These are phyloP conservation scores for Columbina picui DNA, from an alignment of 2,113 vertebrate species.

Conservation along the genomic window DNA sequence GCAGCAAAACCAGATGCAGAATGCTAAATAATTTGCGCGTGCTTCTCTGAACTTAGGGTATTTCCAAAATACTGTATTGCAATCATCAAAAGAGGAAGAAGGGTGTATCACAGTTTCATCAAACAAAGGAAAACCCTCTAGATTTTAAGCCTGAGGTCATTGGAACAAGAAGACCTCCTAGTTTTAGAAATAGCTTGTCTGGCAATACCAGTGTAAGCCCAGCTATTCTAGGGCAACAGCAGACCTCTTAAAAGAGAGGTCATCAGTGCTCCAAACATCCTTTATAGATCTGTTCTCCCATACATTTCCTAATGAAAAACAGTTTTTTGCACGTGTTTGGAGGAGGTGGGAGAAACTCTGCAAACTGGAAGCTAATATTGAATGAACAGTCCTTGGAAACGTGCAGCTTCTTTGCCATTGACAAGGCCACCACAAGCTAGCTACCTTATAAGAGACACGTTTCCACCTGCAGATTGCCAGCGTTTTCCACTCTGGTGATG, in stretches of 20 bases:
- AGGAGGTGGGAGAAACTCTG: neutral
- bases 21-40: neutral
- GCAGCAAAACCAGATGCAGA: neutral
- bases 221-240: rapidly evolving
- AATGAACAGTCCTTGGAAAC: rapidly evolving
- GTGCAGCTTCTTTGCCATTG: rapidly evolving
- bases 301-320: neutral
- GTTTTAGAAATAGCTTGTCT: neutral
- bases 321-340: rapidly evolving
- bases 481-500: rapidly evolving
- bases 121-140: slow-evolving; percentile 11
- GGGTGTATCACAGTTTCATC: neutral
- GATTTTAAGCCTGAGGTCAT: neutral
- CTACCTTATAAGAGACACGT: rapidly evolving
- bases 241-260: neutral
- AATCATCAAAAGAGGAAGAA: slow-evolving; percentile 56
- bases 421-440: neutral
- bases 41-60: neutral
- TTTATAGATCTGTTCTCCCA: neutral
- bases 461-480: neutral
- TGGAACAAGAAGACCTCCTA: neutral
- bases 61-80: slow-evolving; percentile 15
- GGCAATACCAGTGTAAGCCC: neutral
- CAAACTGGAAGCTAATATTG: neutral
- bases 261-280: neutral